These are phyloP conservation scores for Cheilosia soror DNA, from an alignment of 2,888 invertebrate genomes.

Conservation along the genomic window DNA sequence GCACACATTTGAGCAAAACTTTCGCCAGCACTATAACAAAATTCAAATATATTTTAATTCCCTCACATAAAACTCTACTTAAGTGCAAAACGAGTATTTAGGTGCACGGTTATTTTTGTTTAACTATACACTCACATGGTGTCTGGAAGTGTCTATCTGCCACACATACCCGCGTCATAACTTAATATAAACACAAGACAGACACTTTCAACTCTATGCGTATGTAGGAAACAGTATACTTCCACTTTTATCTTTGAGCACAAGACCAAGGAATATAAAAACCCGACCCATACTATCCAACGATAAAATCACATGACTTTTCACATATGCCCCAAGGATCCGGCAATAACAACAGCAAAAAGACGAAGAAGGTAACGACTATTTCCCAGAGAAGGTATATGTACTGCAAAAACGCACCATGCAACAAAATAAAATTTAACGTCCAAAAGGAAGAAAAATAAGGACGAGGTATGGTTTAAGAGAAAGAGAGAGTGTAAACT, in stretches of 20 bases:
- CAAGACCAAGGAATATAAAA: conserved; percentile 42
- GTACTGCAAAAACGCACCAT: conserved; percentile 56
- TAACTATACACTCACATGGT: conserved; percentile 68
- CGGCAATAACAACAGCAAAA: conserved; percentile 47
- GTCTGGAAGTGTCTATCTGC: conserved; percentile 57
- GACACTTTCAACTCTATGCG: conserved; percentile 14
- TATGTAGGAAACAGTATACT: neutral
- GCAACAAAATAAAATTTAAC: conserved; percentile 62
- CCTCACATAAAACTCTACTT: conserved; percentile 59
- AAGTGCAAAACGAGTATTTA: conserved; percentile 65
- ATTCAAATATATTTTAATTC: conserved; percentile 68
- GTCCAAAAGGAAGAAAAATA: conserved; percentile 19
- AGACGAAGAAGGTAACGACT: conserved; percentile 56
- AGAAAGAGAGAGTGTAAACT: conserved; percentile 53
- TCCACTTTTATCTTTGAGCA: conserved; percentile 27
- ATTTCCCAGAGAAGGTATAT: conserved; percentile 9
- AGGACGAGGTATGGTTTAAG: neutral
- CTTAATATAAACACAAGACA: conserved; percentile 63
- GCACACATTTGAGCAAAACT: conserved; percentile 26
- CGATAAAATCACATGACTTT: conserved; percentile 75
- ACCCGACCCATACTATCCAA: neutral
- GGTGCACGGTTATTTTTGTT: conserved; percentile 60
- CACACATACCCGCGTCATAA: conserved; percentile 55
- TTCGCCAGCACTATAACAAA: conserved; percentile 16
- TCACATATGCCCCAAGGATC: conserved; percentile 73